Base-by-base conservation (phyloP, 2,888 invertebrate genomes). In the Thereva nobilitata region DNA sequence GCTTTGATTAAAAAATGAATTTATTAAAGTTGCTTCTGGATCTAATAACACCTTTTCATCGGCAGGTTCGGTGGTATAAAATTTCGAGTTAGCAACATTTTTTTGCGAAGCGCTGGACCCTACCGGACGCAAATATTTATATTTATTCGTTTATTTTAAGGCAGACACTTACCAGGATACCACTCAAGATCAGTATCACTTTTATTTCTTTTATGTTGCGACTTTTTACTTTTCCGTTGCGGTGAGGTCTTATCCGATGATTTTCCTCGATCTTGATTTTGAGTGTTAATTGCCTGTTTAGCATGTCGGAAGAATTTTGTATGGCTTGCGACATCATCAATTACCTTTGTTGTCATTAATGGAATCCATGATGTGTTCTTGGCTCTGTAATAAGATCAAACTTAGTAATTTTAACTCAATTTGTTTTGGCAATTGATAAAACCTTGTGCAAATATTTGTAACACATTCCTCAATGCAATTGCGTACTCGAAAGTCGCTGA, bases 151-250 rank as follows among this genome's bases (percentile, higher is more conserved):
- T 42, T 42, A 9, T 7, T 9, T 9, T 42, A 42, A 42, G n/a
- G 34, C 40, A 35, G 44, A 55, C 41, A 68, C 64, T 70, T 78
- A 85, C 86, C 85, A 75, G 85, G 83, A 70, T 86, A 86, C 86
- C 87, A 87, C n/a, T 84, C 83, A 42, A 88, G 81, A 75, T 89
- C 89, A 45, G 89, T 89, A 74, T 90, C 89, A 79, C 89, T 89
- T 76, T 89, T 89, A 78, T 89, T 89, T 70, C 89, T 82, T 67
- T 87, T 85, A 75, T 90, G 89, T 71, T 83, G 85, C 67, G 82
- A 84, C 5, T 83, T 83, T 68, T 71, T 72, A 41, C 67, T 68
- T 76, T 77, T 56, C 72, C 75, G 69, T 76, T 78, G 61, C 75
- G 77, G 45, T 72, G 67, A 70, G 74, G 76, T 8, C 69, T 75